A percentile compares a stretch with the other conserved stretches of the same genome.
These are phyloP conservation scores for Himalopsyche anomala DNA, from an alignment of 2,888 invertebrate species.

Conservation along the genomic window DNA sequence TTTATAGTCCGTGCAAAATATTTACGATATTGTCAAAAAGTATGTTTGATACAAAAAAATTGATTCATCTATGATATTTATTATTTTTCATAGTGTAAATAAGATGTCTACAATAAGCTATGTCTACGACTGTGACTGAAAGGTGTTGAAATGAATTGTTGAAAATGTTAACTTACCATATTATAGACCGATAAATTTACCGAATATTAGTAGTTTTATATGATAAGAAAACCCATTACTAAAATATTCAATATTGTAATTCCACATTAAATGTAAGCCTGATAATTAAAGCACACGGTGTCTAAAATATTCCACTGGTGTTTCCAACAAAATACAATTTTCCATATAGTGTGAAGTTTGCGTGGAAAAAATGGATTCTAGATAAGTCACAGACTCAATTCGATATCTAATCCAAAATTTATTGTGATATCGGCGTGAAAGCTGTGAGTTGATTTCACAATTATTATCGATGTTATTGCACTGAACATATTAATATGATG, in stretches of 20 bases:
- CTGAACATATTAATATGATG: too few relatives aligned
- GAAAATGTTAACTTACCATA: not conserved
- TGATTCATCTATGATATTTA: too few relatives aligned
- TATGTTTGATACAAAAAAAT: too few relatives aligned
- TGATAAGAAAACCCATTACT: constrained; percentile 4
- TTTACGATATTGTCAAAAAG: too few relatives aligned
- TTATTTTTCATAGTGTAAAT: not conserved
- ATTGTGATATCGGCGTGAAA: too few relatives aligned
- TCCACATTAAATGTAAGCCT: not conserved
- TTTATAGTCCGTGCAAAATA: too few relatives aligned
- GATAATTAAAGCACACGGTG: constrained; percentile 2
- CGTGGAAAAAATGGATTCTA: too few relatives aligned
- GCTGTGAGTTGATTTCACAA: too few relatives aligned
- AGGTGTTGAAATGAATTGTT: not conserved
- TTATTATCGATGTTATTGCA: too few relatives aligned
- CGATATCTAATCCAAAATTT: too few relatives aligned
- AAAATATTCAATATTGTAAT: not conserved
- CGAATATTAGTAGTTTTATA: not conserved
- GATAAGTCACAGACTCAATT: too few relatives aligned
- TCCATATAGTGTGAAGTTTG: too few relatives aligned
- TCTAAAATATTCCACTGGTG: constrained; percentile 19
- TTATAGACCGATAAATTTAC: not conserved
- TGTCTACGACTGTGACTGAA: not conserved
- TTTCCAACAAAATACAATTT: not conserved
- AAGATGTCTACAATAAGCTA: not conserved